Evolutionary conservation across 2,888 invertebrate species (phyloP), one percentile per base, ranked within the genome.

Genomic region (Cantharis nigra): DNA sequence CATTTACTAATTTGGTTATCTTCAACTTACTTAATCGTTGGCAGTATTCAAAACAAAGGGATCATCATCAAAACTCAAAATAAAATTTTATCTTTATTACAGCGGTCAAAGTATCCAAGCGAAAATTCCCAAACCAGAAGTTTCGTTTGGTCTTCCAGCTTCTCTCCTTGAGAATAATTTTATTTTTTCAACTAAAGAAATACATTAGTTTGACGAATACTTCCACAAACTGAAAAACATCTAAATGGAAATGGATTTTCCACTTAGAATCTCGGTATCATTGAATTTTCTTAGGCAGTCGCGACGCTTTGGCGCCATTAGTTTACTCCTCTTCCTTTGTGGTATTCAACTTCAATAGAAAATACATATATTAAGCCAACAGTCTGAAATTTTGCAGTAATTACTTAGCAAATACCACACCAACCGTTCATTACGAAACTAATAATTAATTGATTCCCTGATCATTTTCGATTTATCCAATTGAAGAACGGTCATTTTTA

Each of bases 1-100:
- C 71, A 74, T 72, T 73, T 76, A 71, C 49, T 77, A 77, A 77
- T 79, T 79, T 63, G 20, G 78, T 79, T 79, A 79, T 79, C 78
- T 76, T 14, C 75, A 75, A 75, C 72, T 73, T 23, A 10, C 62
- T n/a, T 75, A 74, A 75, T 77, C 71, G 63, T 69, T 26, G 70
- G 28, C 62, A 71, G 16, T 72, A 63, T 63, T 75, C 64, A 26
- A 75, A 63, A 75, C 49, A 63, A 71, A 28, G 70, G 70, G 72
- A 75, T 63, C 62, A 72, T 71, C 71, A 14, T 71, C 69, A 14
- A 69, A 49, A 49, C n/a, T 49, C 49, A 49, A 49, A 49, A 49
- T 49, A 49, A 49, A 49, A 49, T 49, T 49, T 49, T 49, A 49
- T 49, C 49, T 49, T 49, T 49, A 49, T 49, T 49, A 49, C n/a